These are phyloP conservation scores for Erinaceus europaeus DNA, from an alignment of 2,113 vertebrate species.

Conservation along the genomic window DNA sequence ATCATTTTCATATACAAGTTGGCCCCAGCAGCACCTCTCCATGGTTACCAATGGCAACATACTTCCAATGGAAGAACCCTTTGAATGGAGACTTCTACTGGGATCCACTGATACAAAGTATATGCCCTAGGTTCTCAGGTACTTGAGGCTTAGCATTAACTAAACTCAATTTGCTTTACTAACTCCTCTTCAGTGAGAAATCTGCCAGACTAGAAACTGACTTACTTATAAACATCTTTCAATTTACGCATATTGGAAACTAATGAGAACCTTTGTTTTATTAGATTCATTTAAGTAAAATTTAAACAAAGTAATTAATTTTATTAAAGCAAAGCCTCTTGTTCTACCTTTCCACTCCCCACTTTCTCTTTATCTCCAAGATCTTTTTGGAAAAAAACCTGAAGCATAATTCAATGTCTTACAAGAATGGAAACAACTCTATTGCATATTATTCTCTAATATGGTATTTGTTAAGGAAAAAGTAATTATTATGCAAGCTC, in stretches of 20 bases:
- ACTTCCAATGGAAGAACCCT: background rate
- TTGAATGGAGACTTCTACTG: background rate
- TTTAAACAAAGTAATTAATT: too few relatives aligned
- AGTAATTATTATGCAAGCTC: slow-evolving; percentile 41
- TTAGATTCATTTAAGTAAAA: too few relatives aligned
- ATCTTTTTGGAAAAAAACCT: slow-evolving; percentile 37
- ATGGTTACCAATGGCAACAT: too few relatives aligned
- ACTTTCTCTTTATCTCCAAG: slow-evolving; percentile 16
- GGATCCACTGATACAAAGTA: background rate
- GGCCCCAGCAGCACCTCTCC: too few relatives aligned
- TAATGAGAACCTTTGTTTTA: too few relatives aligned
- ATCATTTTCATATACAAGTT: background rate
- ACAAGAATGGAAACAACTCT: slow-evolving; percentile 29
- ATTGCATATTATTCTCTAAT: slow-evolving; percentile 51
- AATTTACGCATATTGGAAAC: too few relatives aligned
- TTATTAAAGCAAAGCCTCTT: too few relatives aligned
- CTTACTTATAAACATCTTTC: background rate
- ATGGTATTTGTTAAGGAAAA: slow-evolving; percentile 57
- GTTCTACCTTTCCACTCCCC: background rate
- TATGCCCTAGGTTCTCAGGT: background rate
- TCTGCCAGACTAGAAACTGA: background rate
- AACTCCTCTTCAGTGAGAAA: slow-evolving; percentile 5
- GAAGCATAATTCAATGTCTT: background rate
- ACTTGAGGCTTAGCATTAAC: background rate
- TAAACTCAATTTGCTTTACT: background rate